phyloP scores from a whole-genome alignment of 2,797 vertebrate species.

The Nyctibius grandis region DNA sequence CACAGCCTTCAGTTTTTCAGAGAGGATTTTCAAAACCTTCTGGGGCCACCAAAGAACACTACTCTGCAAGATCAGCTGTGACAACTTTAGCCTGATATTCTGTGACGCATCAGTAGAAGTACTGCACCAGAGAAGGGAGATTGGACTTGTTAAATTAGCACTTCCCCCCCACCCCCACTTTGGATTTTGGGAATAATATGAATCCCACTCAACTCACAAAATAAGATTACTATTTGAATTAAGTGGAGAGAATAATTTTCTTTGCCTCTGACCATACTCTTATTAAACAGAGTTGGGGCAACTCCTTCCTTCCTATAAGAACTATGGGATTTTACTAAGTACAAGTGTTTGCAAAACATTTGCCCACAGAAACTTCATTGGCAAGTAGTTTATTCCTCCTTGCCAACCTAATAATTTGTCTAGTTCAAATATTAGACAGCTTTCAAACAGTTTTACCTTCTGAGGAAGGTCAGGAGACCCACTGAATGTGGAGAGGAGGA shows the following conservation, averaged over 20 bases:
- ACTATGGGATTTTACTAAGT: not conserved
- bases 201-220: not conserved
- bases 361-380: not conserved
- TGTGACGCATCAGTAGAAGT: not conserved
- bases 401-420: not conserved
- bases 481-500: fast-evolving
- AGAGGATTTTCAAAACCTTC: not conserved
- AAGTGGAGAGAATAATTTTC: not conserved
- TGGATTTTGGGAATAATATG: not conserved
- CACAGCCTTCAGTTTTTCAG: not conserved
- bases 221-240: not conserved
- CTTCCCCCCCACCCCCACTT: too few relatives aligned
- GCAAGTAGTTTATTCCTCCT: not conserved
- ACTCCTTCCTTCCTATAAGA: not conserved
- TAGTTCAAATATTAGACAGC: not conserved
- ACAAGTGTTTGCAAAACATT: not conserved
- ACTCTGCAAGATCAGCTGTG: not conserved
- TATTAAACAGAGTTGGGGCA: not conserved
- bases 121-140: not conserved
- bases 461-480: not conserved
- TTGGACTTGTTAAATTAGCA: not conserved
- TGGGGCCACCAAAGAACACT: not conserved
- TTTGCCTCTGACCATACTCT: not conserved
- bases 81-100: not conserved
- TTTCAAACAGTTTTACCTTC: not conserved